Evolutionary conservation across 92 coral and sea anemone species (phyloP).

Genomic region (Nematostella vectensis): DNA sequence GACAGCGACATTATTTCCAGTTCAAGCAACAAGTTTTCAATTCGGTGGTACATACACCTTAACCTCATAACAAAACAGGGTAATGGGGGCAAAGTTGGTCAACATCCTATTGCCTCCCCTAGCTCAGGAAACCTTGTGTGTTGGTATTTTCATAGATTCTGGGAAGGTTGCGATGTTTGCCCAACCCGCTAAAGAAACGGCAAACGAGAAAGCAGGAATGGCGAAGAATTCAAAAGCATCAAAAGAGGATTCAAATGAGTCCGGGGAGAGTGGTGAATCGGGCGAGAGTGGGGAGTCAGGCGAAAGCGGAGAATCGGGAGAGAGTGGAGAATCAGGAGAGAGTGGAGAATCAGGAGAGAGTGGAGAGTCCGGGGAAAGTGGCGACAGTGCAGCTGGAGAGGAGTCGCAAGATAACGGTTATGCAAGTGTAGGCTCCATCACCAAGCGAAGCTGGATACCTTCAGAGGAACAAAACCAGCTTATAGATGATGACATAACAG

Average conservation of each 20-base stretch:
- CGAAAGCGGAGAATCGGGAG: conserved; percentile 15
- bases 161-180: no score
- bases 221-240: background rate
- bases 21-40: no score
- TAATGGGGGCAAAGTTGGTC: no score
- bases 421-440: conserved; percentile 5
- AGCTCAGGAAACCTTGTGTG: no score
- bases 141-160: no score
- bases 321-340: conserved; percentile 16
- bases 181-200: no score
- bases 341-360: conserved; percentile 32
- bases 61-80: no score
- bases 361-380: conserved; percentile 25
- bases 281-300: conserved; percentile 36
- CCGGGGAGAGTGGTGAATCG: no score
- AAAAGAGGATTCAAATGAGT: background rate
- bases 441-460: conserved; percentile 49
- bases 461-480: conserved; percentile 24
- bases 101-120: no score
- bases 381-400: conserved; percentile 43
- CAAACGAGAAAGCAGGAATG: conserved; percentile 11
- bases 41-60: no score
- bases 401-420: conserved; percentile 14
- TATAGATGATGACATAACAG: conserved; percentile 27
- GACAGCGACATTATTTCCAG: no score